Evolutionary conservation across 2,113 vertebrate genomes (phyloP).

Genomic region (Dicaeum eximium): DNA sequence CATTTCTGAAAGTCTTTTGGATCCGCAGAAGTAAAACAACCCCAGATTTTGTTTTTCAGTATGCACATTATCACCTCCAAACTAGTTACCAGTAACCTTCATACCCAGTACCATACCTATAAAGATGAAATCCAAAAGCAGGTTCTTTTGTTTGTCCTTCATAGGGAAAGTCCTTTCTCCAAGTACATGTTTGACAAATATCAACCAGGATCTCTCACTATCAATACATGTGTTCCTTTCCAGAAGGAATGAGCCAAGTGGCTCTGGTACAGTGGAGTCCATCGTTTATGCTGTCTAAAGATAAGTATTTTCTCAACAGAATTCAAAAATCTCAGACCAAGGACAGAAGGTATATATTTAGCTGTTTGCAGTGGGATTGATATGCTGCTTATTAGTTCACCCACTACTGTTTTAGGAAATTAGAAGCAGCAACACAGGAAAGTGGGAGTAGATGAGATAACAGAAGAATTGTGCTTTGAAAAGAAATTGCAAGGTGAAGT

Average conservation of each 20-base stretch:
- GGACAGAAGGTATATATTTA: not conserved
- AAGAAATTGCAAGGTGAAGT: not conserved
- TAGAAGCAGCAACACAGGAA: not conserved
- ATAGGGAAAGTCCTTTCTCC: not conserved
- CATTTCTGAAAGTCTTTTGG: not conserved
- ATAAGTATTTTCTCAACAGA: not conserved
- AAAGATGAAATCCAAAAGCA: not conserved
- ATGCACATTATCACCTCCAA: not conserved
- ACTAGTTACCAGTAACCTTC: not conserved
- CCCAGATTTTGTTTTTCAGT: not conserved
- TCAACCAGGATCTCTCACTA: not conserved
- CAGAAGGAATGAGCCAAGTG: not conserved
- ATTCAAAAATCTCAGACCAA: not conserved
- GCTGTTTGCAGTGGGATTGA: not conserved
- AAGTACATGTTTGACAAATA: not conserved
- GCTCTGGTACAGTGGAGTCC: not conserved
- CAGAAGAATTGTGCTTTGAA: not conserved
- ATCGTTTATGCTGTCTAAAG: not conserved
- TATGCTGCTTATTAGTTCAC: not conserved
- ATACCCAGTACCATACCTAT: rapidly evolving
- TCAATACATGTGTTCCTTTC: not conserved
- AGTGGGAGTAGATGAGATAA: not conserved
- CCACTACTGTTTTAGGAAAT: not conserved
- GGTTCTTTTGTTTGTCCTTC: not conserved
- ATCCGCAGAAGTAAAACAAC: not conserved